Conservation (phyloP, 2,113 vertebrate genomes). For the Rostratula benghalensis region DNA sequence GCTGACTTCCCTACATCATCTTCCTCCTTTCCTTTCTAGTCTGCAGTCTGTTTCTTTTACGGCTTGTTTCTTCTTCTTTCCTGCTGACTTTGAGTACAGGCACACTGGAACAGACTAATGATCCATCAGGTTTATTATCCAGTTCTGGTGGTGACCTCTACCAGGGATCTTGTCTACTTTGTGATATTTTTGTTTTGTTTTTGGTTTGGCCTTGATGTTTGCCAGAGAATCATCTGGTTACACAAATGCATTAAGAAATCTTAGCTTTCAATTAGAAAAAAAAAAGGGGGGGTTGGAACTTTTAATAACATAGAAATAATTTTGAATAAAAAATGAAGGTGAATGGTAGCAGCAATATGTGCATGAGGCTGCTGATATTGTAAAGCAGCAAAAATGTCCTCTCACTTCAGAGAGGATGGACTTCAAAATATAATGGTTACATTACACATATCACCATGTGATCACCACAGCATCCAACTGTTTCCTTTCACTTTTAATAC, state of each 20-base stretch:
- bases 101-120: background rate
- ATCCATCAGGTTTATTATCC: background rate
- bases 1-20: background rate
- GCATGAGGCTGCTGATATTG: background rate
- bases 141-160: background rate
- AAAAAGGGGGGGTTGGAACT: background rate
- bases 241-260: background rate
- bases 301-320: background rate
- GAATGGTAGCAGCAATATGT: background rate
- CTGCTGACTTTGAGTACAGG: background rate
- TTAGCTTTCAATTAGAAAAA: background rate
- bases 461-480: background rate
- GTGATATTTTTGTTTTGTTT: background rate
- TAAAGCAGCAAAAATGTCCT: background rate
- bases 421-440: background rate
- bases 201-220: background rate
- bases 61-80: background rate
- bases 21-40: background rate
- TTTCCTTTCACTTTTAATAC: background rate
- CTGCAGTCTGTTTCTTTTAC: background rate
- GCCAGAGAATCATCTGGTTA: background rate
- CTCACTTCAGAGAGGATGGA: background rate
- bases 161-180: background rate
- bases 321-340: background rate
- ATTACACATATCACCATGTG: background rate